Percentiles rank a stretch among this genome's conserved stretches.
phyloP scores from a whole-genome alignment of 2,888 invertebrate species.

The Incurvaria masculella region DNA sequence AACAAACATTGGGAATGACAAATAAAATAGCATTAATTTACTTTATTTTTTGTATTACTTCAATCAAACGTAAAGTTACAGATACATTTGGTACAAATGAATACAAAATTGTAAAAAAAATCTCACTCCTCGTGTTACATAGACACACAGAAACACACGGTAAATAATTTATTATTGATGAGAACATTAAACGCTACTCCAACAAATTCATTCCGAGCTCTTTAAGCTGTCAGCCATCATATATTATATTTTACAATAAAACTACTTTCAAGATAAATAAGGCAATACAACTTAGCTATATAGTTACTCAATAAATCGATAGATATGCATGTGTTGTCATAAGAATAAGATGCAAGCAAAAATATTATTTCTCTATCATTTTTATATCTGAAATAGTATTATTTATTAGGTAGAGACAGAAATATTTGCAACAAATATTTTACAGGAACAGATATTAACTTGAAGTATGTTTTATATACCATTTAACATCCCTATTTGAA shows the following conservation, averaged over 20 bases:
- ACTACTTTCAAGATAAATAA: background rate
- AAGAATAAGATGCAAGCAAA: background rate
- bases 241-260: too few species aligned
- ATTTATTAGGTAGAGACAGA: constrained; percentile 12
- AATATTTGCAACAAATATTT: constrained; percentile 6
- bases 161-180: background rate
- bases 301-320: too few species aligned
- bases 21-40: background rate
- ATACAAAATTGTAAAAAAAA: constrained; percentile 55
- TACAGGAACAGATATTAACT: constrained; percentile 5
- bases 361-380: constrained; percentile 10
- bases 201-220: background rate
- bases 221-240: too few species aligned
- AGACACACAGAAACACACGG: background rate
- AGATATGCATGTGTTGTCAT: background rate
- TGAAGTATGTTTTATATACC: too few species aligned
- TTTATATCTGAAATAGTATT: constrained; percentile 13
- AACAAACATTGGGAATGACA: too few species aligned
- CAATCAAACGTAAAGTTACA: background rate
- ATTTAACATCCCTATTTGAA: too few species aligned
- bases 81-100: constrained; percentile 44
- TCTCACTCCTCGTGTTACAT: constrained; percentile 25
- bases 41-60: background rate
- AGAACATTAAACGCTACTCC: background rate
- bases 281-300: background rate